phyloP scores from a whole-genome alignment of 2,113 vertebrate genomes.

The Chloropsis hardwickii region DNA sequence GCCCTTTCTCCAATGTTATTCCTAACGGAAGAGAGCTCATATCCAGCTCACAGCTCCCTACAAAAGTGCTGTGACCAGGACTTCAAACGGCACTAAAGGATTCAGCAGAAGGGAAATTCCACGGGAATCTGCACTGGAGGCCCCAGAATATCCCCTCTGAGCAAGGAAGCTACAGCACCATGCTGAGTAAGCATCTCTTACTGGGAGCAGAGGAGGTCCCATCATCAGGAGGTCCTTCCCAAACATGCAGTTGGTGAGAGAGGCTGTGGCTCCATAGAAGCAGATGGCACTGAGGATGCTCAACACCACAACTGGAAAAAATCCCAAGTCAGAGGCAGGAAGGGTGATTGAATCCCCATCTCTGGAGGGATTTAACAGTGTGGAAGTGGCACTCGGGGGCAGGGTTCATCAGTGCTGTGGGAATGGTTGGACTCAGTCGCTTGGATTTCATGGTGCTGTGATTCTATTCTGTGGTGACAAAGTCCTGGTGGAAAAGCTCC shows the following conservation, averaged over 20 bases:
- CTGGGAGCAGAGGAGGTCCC: conserved; percentile 78
- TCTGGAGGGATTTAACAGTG: neutral
- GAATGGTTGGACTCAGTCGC: rapidly evolving
- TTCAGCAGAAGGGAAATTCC: neutral
- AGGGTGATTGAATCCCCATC: neutral
- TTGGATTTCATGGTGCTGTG: neutral
- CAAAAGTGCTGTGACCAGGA: neutral
- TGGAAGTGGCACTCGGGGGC: neutral
- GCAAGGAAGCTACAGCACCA: neutral
- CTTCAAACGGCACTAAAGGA: rapidly evolving
- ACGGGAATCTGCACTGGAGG: neutral
- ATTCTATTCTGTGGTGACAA: neutral
- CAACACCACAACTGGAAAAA: conserved; percentile 75
- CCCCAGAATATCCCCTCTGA: neutral
- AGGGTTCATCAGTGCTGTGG: neutral
- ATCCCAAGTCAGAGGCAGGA: neutral
- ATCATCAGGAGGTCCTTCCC: conserved; percentile 74
- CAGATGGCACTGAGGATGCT: conserved; percentile 76
- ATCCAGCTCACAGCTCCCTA: neutral
- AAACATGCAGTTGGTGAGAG: conserved; percentile 78
- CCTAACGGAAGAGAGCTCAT: neutral
- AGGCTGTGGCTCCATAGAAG: conserved; percentile 79
- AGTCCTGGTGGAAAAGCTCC: neutral
- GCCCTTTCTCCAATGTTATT: neutral
- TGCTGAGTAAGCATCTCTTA: neutral